Base-by-base conservation (phyloP, 1,140 invertebrate genomes). In the Hycleus cichorii region DNA sequence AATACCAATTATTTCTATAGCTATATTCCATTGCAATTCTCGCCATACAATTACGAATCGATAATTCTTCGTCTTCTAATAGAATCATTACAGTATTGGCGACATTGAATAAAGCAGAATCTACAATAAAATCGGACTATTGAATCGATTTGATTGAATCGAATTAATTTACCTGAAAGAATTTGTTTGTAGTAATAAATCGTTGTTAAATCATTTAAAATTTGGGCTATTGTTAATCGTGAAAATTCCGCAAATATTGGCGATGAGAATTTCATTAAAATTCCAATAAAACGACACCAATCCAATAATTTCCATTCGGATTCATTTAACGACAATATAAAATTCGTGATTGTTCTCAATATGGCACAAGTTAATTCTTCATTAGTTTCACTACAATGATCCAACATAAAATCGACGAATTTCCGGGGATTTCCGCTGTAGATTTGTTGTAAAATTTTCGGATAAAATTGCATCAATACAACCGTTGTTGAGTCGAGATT, bases 41-140 rank as follows among this genome's bases (percentile, higher is more conserved):
- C 54, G 65, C 64, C 39, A 71, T 70, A 9, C 63, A 62, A 44
- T 72, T 64, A 49, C 70, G 47, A n/a, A 72, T 62, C n/a, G 58
- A 32, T 47, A 63, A 25, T 24, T 69, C 65, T 49, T 69, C 68
- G 52, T 72, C 70, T 51, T 71, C 70, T 18, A 71, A 56, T 51
- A 72, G 53, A 7, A 68, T 54, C 51, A 72, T 62, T 5, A 69
- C 48, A 11, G 65, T 63, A 47, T 66, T 63, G 9, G 66, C 57
- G 8, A 69, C 39, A 27, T 51, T 60, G 27, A 43, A 25, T 25
- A 53, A 25, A 27, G 32, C 7, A 7, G 0, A 5, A 5, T 32
- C 32, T 32, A 32, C 4, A 32, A 32, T 32, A 32, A 32, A 32
- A 32, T 18, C 18, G 18, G 18, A 32, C 32, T 7, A 32, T 32